Evolutionary conservation across 2,888 invertebrate species (phyloP), one percentile per base, ranked within the genome.

Genomic region (Drosophila helvetica): DNA sequence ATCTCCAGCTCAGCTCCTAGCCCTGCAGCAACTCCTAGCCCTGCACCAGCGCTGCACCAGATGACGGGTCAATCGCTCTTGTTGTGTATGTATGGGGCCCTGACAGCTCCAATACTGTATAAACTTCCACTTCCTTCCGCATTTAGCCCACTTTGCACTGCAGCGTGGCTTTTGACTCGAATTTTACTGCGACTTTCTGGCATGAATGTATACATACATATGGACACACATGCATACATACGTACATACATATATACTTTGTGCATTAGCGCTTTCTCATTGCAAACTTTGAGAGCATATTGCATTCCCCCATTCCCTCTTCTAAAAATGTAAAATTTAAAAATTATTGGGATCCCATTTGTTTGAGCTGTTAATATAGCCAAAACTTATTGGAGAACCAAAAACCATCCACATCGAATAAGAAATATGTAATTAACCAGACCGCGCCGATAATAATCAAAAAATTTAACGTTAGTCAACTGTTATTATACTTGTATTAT

Each of bases 201-300:
- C 38, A 38, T 54, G 4, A 17, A 30, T 55, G n/a, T 30, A 30
- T 43, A 22, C 12, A 25, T 50, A 43, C 27, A 27, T 51, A 25
- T 25, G 6, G 0, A 25, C 45, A 30, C 18, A 22, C 12, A 25
- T 50, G 43, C 43, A 27, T 51, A 42, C 10, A 43, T 17, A 51
- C 17, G 45, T 45, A 51, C 10, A 1, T 15, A 33, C 33, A 38
- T 27, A 15, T 18, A 51, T 42, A 25, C 12, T 54, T 66, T 12
- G 45, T 62, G 38, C 46, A 38, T 55, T 71, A 70, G 81, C 81
- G 68, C 67, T 63, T 60, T 70, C 22, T 22, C 4, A 5, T 22
- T 22, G 22, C 5, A 22, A 12, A 12, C 33, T 33, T 33, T 33
- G 1, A 12, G 12, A 3, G 33, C 30, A 33, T 4, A 30, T 33